phyloP scores from a whole-genome alignment of 2,888 invertebrate species.

The Cosmorhoe ocellata region DNA sequence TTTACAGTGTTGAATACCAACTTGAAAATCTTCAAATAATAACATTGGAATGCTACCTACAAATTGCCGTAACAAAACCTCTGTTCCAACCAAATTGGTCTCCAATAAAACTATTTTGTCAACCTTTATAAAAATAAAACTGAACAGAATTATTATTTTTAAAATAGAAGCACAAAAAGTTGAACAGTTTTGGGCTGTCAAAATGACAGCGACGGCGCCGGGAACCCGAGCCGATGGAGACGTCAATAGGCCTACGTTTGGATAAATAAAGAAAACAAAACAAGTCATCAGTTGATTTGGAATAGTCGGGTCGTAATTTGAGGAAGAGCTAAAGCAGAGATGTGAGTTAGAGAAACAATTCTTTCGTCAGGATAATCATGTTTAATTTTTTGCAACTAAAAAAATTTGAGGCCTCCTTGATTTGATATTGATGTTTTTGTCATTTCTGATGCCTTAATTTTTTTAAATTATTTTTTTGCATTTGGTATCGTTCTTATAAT shows the following conservation, averaged over 20 bases:
- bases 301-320: slow-evolving; percentile 12
- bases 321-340: not conserved
- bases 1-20: not conserved
- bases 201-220: slow-evolving; percentile 70
- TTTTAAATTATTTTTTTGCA: no score
- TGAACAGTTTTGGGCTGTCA: slow-evolving; percentile 64
- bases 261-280: slow-evolving; percentile 44
- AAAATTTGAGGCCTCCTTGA: no score
- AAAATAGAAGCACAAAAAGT: slow-evolving; percentile 46
- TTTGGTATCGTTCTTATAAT: no score
- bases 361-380: no score
- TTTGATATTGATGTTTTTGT: no score
- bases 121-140: slow-evolving; percentile 33
- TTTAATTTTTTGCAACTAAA: no score
- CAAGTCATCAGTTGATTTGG: slow-evolving; percentile 27
- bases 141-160: slow-evolving; percentile 60
- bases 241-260: slow-evolving; percentile 66
- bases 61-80: not conserved
- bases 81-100: not conserved
- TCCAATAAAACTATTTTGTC: slow-evolving; percentile 25
- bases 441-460: no score
- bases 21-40: no score
- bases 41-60: no score
- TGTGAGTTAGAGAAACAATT: no score
- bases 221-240: slow-evolving; percentile 56